Conservation (phyloP, 92 coral and sea anemone species). For the Porites evermanni region DNA sequence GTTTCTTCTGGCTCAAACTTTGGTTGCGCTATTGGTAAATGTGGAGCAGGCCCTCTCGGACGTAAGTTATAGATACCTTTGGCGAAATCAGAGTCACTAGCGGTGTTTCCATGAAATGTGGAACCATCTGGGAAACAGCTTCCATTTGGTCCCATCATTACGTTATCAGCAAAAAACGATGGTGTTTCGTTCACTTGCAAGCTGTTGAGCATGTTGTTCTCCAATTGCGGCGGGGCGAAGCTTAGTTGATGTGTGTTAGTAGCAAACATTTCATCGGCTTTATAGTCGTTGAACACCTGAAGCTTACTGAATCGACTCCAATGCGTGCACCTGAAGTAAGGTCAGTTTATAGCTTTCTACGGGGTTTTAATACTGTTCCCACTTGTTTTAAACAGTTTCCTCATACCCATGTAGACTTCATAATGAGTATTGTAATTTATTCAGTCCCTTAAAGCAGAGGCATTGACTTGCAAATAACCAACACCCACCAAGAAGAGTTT, state of each 20-base stretch:
- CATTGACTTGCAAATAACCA: constrained; percentile 38
- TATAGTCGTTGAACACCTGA: constrained; percentile 28
- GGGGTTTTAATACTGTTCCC: constrained; percentile 33
- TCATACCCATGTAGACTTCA: not conserved
- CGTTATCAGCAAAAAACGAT: constrained; percentile 69
- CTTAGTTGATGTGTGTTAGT: constrained; percentile 31
- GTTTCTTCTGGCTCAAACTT: constrained; percentile 61
- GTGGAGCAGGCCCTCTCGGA: constrained; percentile 73
- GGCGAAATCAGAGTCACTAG: constrained; percentile 79
- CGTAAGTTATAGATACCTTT: constrained; percentile 91
- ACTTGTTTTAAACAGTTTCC: not conserved
- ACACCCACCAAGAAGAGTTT: constrained; percentile 7
- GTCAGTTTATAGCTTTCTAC: constrained; percentile 3
- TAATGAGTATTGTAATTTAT: constrained; percentile 44
- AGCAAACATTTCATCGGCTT: constrained; percentile 14
- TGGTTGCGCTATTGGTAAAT: constrained; percentile 43
- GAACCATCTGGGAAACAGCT: constrained; percentile 78
- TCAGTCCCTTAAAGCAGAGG: not conserved
- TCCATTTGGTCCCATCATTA: constrained; percentile 64
- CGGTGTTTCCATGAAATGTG: constrained; percentile 55
- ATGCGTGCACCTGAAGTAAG: constrained; percentile 29
- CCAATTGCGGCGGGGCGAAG: constrained; percentile 14
- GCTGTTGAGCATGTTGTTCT: constrained; percentile 64
- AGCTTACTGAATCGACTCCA: not conserved
- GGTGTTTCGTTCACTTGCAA: constrained; percentile 63